These are phyloP conservation scores for Hystrix cristata DNA, from an alignment of 2,113 vertebrate species.

Conservation along the genomic window DNA sequence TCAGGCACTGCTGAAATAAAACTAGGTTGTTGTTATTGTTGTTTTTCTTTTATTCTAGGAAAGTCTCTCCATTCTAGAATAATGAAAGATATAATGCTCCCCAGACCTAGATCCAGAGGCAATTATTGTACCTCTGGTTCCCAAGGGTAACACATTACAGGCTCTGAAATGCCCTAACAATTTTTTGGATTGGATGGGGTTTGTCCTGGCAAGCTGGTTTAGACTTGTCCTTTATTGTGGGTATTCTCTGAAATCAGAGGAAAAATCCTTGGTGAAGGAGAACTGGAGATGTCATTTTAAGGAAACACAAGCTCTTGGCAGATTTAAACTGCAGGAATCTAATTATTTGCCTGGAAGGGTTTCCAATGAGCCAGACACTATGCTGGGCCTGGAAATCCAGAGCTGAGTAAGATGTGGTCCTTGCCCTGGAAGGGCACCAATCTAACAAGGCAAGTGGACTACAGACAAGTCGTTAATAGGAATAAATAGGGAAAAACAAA, in stretches of 20 bases:
- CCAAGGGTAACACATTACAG: neutral
- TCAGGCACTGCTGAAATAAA: slow-evolving; percentile 54
- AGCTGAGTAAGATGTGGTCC: neutral
- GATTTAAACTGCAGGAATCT: slow-evolving; percentile 52
- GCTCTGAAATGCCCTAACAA: slow-evolving; percentile 1
- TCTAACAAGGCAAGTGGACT: neutral
- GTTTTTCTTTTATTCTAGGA: neutral
- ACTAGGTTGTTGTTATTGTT: neutral
- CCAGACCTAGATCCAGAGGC: neutral
- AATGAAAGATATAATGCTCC: neutral
- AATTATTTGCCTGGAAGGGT: slow-evolving; percentile 48
- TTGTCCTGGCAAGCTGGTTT: neutral
- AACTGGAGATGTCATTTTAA: slow-evolving; percentile 24
- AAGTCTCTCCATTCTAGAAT: slow-evolving; percentile 24
- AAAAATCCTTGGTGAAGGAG: slow-evolving; percentile 14
- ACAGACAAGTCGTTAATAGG: neutral
- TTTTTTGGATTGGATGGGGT: neutral
- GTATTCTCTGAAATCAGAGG: slow-evolving; percentile 35
- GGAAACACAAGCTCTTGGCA: slow-evolving; percentile 39
- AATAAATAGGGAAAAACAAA: neutral
- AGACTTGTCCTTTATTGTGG: neutral
- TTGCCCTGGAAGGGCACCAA: neutral
- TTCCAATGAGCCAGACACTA: slow-evolving; percentile 35
- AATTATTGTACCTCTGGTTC: slow-evolving; percentile 24
- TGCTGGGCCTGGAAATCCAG: neutral